phyloP scores from a whole-genome alignment of 2,888 invertebrate genomes.

The Linyphia triangularis region DNA sequence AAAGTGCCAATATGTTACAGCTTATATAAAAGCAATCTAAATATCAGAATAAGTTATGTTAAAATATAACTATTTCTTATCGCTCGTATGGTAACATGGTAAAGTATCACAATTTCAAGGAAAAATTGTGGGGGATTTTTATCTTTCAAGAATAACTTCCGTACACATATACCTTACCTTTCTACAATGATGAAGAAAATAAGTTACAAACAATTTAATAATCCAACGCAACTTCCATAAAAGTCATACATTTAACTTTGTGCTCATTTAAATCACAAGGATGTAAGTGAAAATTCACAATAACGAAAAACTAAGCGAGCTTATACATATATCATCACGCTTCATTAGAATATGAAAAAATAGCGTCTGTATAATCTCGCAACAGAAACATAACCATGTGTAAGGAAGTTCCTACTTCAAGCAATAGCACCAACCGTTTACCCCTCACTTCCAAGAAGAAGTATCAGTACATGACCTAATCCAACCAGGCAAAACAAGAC shows the following conservation, averaged over 20 bases:
- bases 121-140: no score
- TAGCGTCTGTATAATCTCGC: neutral
- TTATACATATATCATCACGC: conserved; percentile 23
- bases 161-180: neutral
- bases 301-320: conserved; percentile 23
- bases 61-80: no score
- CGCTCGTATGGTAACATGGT: no score
- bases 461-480: neutral
- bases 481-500: neutral
- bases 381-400: conserved; percentile 31
- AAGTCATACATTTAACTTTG: neutral
- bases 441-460: conserved; percentile 66
- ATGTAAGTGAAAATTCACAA: neutral
- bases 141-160: neutral
- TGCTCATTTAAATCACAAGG: neutral
- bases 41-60: neutral
- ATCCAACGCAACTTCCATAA: neutral
- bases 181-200: neutral
- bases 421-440: conserved; percentile 27
- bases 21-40: neutral
- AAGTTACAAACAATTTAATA: neutral
- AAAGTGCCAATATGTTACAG: neutral
- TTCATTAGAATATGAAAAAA: neutral
- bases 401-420: neutral
- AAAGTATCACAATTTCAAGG: neutral